Conservation (phyloP, 2,113 vertebrate species). For the Etheostoma spectabile region DNA sequence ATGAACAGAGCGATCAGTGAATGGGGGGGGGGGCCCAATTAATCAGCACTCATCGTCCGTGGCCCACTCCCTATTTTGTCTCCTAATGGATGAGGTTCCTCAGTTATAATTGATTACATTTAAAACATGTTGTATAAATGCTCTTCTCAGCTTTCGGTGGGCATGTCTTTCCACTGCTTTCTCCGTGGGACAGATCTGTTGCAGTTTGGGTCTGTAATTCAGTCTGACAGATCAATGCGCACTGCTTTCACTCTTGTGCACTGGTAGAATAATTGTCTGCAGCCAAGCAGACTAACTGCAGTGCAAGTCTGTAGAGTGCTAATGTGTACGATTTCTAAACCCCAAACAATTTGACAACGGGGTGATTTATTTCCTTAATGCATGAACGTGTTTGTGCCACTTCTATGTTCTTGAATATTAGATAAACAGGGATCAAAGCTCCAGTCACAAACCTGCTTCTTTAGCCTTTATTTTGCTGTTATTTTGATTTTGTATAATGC, state of each 20-base stretch:
- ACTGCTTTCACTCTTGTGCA: conserved; percentile 24
- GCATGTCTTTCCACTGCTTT: conserved; percentile 15
- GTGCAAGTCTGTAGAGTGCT: conserved; percentile 16
- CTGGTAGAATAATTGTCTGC: conserved; percentile 47
- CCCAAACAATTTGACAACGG: conserved; percentile 37
- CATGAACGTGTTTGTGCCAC: conserved; percentile 12
- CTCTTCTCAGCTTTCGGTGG: conserved; percentile 28
- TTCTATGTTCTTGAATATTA: conserved; percentile 2
- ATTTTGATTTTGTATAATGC: conserved; percentile 25
- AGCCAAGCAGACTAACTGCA: conserved; percentile 34
- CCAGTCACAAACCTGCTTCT: conserved; percentile 3
- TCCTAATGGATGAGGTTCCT: conserved; percentile 53
- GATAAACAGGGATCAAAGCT: background rate
- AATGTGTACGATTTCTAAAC: conserved; percentile 44
- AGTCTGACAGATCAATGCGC: conserved; percentile 27
- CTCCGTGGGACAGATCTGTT: conserved; percentile 47
- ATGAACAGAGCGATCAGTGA: conserved; percentile 25
- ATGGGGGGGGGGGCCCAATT: conserved; percentile 31
- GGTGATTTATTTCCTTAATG: conserved; percentile 22
- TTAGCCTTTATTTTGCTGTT: conserved; percentile 18
- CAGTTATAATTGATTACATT: conserved; percentile 56
- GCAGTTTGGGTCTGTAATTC: conserved; percentile 31
- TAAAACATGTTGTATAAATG: conserved; percentile 49
- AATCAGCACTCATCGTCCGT: conserved; percentile 35
- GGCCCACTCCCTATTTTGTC: background rate